Base-by-base conservation (phyloP, 1,140 invertebrate species). In the Delia radicum region DNA sequence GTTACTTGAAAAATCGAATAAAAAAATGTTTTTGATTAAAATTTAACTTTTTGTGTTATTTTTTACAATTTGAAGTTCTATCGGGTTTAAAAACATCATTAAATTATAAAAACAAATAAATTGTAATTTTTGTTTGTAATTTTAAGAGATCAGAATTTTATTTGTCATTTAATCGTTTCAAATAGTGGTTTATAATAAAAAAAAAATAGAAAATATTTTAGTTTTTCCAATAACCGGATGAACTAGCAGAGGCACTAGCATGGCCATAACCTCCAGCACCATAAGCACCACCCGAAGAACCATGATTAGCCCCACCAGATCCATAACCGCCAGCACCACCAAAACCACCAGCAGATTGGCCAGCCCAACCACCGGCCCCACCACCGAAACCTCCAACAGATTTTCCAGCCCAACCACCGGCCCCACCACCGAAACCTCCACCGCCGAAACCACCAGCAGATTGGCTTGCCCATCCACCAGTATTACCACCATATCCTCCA, bases 401-500 rank as follows among this genome's bases (percentile, higher is more conserved):
- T 15, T 48, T 48, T 10, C 42, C 42, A 48, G 42, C 42, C 42
- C 42, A 48, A 48, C 12, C 42, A 15, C 42, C 42, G n/a, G 42
- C 42, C 13, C 42, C 42, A 15, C 42, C 42, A n/a, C 42, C 42
- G 15, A 15, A n/a, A 5, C 42, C 42, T 5, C 42, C 42, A 0
- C 76, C 76, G n/a, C 76, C 78, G n/a, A 74, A 73, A 24, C 73
- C 76, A 6, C 63, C 75, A 8, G 62, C 15, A 15, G 42, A 48
- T n/a, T 48, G 13, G 15, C 42, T 15, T 15, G 42, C 42, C 42
- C 42, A 48, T 15, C 10, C 42, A 48, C 42, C 42, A n/a, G 12
- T 15, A 48, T n/a, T 5, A 48, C 42, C 12, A n/a, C 42, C 42
- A 15, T 4, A 12, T 15, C 12, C n/a, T 1, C 42, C 42, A 48